These are phyloP conservation scores for Drosophila tsacasi DNA, from an alignment of 1,140 invertebrate species.

Conservation along the genomic window DNA sequence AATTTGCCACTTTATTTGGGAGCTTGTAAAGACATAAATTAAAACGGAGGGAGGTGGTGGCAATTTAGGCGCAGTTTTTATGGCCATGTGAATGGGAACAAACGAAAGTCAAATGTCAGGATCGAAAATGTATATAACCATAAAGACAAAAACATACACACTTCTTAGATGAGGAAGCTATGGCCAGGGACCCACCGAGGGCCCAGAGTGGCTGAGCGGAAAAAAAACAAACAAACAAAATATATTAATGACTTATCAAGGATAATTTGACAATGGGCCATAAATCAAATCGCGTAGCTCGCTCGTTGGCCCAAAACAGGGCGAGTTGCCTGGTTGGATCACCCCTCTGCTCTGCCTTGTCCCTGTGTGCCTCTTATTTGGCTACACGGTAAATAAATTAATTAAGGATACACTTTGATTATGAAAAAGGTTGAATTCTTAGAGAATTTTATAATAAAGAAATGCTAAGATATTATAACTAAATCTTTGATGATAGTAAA, in stretches of 20 bases:
- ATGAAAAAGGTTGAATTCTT: background rate
- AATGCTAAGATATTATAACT: too few species aligned
- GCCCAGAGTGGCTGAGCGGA: slow-evolving; percentile 6
- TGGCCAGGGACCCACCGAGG: background rate
- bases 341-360: background rate
- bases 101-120: slow-evolving; percentile 62
- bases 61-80: slow-evolving; percentile 64
- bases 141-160: slow-evolving; percentile 6
- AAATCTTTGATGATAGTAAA: too few species aligned
- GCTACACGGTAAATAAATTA: slow-evolving; percentile 19
- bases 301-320: slow-evolving; percentile 59
- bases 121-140: slow-evolving; percentile 57
- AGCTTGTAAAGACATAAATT: slow-evolving; percentile 80
- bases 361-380: background rate
- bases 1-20: slow-evolving; percentile 83
- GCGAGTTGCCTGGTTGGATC: slow-evolving; percentile 55
- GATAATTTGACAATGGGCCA: slow-evolving; percentile 82
- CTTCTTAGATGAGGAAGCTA: slow-evolving; percentile 43
- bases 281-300: slow-evolving; percentile 73
- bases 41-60: slow-evolving; percentile 20
- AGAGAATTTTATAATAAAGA: background rate
- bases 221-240: slow-evolving; percentile 52
- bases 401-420: background rate
- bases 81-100: slow-evolving; percentile 68
- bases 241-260: slow-evolving; percentile 84